These are phyloP conservation scores for Saguinus oedipus DNA, from an alignment of 2,797 vertebrate species.

Conservation along the genomic window DNA sequence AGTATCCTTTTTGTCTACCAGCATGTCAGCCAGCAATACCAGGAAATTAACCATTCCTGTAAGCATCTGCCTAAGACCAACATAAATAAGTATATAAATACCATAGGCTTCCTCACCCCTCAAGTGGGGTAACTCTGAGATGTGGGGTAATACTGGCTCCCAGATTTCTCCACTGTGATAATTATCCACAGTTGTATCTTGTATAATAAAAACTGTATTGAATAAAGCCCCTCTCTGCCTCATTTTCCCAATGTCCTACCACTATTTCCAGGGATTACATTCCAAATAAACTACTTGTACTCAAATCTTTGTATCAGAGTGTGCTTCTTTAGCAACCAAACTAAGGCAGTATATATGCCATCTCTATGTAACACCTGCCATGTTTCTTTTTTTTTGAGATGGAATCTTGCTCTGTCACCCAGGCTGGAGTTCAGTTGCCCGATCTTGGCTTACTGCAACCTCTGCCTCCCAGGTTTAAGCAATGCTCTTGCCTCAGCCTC, in stretches of 20 bases:
- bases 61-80: not conserved
- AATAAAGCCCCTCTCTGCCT: not conserved
- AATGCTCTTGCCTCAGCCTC: too few species aligned
- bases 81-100: not conserved
- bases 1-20: not conserved
- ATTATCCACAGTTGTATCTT: not conserved
- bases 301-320: not conserved
- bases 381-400: too few species aligned
- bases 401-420: too few species aligned
- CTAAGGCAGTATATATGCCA: not conserved
- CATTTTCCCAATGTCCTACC: not conserved
- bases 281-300: not conserved
- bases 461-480: too few species aligned
- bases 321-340: not conserved
- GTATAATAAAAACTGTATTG: not conserved
- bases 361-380: not conserved
- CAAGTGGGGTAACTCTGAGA: not conserved
- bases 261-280: not conserved
- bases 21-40: not conserved
- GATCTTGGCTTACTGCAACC: too few species aligned
- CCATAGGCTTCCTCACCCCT: not conserved
- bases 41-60: not conserved
- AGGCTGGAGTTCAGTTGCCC: too few species aligned
- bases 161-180: not conserved
- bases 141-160: not conserved